A percentile compares a stretch with the other conserved stretches of the same genome.
phyloP scores from a whole-genome alignment of 2,797 vertebrate species.

The Labroides dimidiatus region DNA sequence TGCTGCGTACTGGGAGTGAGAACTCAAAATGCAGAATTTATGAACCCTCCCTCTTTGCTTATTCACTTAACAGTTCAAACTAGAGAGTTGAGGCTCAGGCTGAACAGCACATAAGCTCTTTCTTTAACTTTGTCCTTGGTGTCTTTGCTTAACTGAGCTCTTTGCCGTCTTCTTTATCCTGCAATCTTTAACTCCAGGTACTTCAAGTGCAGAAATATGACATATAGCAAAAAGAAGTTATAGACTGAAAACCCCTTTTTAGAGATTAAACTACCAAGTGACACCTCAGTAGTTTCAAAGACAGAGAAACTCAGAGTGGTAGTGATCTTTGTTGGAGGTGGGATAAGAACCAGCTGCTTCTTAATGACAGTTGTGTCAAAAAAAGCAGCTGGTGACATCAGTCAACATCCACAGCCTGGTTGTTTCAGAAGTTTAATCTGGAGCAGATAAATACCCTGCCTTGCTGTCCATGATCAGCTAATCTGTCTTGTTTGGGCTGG shows the following conservation, averaged over 20 bases:
- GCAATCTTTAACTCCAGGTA: background rate
- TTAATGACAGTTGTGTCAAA: conserved; percentile 55
- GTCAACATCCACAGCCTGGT: conserved; percentile 34
- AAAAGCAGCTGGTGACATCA: conserved; percentile 55
- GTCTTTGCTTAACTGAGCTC: background rate
- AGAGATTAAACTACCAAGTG: conserved; percentile 31
- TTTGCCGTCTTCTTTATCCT: background rate
- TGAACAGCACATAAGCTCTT: background rate
- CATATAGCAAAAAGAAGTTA: background rate
- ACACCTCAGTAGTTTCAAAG: conserved; percentile 49
- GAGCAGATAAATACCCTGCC: background rate
- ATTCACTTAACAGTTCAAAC: conserved; percentile 1
- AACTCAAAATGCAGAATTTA: conserved; percentile 29
- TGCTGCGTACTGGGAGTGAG: conserved; percentile 18
- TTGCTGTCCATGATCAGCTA: background rate
- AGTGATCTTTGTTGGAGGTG: conserved; percentile 30
- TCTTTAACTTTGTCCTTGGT: conserved; percentile 1
- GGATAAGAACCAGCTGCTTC: conserved; percentile 58
- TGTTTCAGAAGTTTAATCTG: background rate
- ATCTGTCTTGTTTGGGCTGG: background rate
- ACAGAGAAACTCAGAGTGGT: conserved; percentile 19
- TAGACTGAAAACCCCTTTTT: background rate
- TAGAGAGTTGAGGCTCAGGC: conserved; percentile 14
- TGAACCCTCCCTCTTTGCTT: conserved; percentile 10
- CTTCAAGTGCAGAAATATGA: background rate